These are phyloP conservation scores for Atlantisia rogersi DNA, from an alignment of 2,113 vertebrate genomes.

Conservation along the genomic window DNA sequence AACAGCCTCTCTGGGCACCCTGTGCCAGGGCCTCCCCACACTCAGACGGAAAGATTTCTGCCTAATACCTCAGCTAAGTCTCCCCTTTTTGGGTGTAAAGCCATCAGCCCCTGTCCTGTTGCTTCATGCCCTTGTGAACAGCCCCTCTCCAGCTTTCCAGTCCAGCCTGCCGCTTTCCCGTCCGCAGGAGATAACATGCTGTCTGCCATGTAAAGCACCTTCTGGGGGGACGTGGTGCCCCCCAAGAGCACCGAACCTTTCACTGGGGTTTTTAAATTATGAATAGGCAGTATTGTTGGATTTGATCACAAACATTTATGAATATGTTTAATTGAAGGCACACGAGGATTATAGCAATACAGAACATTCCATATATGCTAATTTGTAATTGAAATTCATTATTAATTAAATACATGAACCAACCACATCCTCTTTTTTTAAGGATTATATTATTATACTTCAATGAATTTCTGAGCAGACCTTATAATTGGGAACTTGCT, in stretches of 20 bases:
- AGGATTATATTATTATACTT: not conserved
- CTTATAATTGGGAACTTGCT: not conserved
- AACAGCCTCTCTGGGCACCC: too few relatives aligned
- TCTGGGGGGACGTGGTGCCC: not conserved
- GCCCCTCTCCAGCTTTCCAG: too few relatives aligned
- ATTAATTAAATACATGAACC: not conserved
- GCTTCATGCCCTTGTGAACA: too few relatives aligned
- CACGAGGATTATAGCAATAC: not conserved
- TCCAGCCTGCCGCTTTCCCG: rapidly evolving
- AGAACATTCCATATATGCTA: not conserved
- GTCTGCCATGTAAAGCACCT: rapidly evolving
- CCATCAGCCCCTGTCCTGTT: too few relatives aligned
- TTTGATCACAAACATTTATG: not conserved
- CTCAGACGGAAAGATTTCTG: too few relatives aligned
- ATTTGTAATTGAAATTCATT: not conserved
- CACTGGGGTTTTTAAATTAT: not conserved
- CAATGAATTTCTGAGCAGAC: not conserved
- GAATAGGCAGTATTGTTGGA: not conserved
- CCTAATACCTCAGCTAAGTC: too few relatives aligned
- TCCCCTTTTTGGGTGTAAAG: too few relatives aligned
- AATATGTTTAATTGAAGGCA: not conserved
- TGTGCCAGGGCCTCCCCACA: too few relatives aligned
- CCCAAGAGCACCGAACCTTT: rapidly evolving
- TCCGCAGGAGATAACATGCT: rapidly evolving
- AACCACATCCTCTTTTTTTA: not conserved